A percentile compares a stretch with the other conserved stretches of the same genome.
phyloP scores from a whole-genome alignment of 2,113 vertebrate genomes.

The Megaceryle torquata region DNA sequence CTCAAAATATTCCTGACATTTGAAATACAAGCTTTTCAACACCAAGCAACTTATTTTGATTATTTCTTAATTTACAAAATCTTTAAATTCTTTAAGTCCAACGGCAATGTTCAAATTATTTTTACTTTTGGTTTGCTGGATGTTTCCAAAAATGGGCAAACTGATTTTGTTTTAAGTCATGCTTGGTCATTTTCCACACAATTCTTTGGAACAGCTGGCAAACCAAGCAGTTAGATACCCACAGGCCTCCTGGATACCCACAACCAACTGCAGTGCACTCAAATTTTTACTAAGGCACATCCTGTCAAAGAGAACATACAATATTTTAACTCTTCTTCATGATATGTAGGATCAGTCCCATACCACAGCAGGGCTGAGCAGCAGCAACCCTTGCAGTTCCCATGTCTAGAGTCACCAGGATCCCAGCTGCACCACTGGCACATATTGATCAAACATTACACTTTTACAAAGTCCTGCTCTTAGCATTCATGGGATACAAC shows the following conservation, averaged over 20 bases:
- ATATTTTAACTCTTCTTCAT: not conserved
- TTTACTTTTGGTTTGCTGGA: not conserved
- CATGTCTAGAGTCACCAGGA: not conserved
- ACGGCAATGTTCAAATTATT: not conserved
- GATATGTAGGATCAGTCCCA: not conserved
- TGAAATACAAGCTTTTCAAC: not conserved
- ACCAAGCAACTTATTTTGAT: not conserved
- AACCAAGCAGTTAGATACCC: not conserved
- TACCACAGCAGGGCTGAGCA: not conserved
- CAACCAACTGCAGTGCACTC: accelerated
- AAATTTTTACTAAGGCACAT: not conserved
- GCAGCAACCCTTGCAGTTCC: not conserved
- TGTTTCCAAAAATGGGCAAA: not conserved
- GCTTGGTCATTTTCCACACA: not conserved
- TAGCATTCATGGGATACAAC: not conserved
- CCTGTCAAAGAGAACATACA: not conserved
- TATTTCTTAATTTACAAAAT: not conserved
- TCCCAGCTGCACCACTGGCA: not conserved
- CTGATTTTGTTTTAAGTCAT: not conserved
- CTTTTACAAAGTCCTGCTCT: not conserved
- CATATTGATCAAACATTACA: not conserved
- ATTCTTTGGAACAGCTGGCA: not conserved
- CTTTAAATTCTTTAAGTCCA: not conserved
- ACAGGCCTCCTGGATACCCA: not conserved
- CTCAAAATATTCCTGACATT: not conserved